Evolutionary conservation across 2,888 invertebrate species (phyloP).

Genomic region (Ypsolopha sequella): DNA sequence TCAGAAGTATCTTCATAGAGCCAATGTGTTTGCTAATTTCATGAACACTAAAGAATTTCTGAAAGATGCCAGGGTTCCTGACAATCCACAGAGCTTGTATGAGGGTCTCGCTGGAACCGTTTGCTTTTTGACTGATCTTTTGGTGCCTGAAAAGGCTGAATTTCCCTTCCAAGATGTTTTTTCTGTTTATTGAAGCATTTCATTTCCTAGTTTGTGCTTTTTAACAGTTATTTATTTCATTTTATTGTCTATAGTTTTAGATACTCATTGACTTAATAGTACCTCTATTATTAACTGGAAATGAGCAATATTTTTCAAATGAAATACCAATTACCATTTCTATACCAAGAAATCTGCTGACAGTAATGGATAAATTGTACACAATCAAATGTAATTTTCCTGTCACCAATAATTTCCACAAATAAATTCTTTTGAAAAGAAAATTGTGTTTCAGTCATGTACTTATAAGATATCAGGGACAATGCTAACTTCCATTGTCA

Average conservation of each 20-base stretch:
- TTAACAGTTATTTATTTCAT: no score
- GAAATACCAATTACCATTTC: no score
- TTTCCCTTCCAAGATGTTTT: slow-evolving; percentile 89
- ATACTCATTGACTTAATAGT: no score
- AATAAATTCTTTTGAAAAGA: not conserved
- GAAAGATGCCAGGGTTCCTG: slow-evolving; percentile 79
- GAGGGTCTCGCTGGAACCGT: slow-evolving; percentile 91
- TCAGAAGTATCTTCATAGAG: slow-evolving; percentile 78
- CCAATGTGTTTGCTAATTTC: slow-evolving; percentile 82
- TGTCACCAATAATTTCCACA: slow-evolving; percentile 19
- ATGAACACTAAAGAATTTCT: slow-evolving; percentile 76
- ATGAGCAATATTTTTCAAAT: no score
- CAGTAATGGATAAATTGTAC: slow-evolving; percentile 25
- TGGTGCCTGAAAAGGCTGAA: slow-evolving; percentile 78
- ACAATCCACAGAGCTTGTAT: slow-evolving; percentile 85
- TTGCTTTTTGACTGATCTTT: slow-evolving; percentile 83
- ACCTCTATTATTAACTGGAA: no score
- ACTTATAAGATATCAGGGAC: not conserved
- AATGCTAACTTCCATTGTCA: not conserved
- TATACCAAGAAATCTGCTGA: slow-evolving; percentile 14
- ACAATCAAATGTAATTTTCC: slow-evolving; percentile 19
- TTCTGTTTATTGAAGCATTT: slow-evolving; percentile 15
- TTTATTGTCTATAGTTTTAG: no score
- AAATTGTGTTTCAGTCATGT: not conserved
- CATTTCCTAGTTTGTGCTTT: no score